Evolutionary conservation across 2,888 invertebrate genomes (phyloP).

Genomic region (Noctua comes): DNA sequence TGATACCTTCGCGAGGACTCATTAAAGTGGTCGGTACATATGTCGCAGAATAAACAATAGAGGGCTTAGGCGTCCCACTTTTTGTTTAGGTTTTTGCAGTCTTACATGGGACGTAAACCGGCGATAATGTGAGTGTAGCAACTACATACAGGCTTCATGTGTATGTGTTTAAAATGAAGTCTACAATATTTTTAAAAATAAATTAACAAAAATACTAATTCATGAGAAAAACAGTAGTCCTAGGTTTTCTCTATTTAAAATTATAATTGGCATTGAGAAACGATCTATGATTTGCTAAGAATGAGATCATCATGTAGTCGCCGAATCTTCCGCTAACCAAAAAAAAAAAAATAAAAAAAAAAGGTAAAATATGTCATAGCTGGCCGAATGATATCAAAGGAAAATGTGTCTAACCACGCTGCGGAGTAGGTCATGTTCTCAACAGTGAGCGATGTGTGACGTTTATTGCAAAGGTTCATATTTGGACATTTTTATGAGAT

Average conservation of each 20-base stretch:
- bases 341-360: no score
- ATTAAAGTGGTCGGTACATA: no score
- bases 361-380: no score
- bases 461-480: not conserved
- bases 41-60: no score
- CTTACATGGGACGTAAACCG: not conserved
- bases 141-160: not conserved
- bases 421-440: not conserved
- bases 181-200: not conserved
- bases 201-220: not conserved
- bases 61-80: no score
- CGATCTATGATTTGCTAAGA: not conserved
- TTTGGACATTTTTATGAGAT: not conserved
- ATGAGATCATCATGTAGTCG: not conserved
- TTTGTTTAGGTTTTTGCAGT: not conserved
- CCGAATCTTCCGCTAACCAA: no score
- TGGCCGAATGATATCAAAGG: no score
- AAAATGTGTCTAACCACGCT: not conserved
- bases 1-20: no score
- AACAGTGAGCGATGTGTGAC: conserved; percentile 1
- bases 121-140: not conserved
- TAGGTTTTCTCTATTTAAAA: not conserved
- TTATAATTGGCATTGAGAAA: not conserved
- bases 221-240: not conserved
- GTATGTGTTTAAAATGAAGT: not conserved